Base-by-base conservation (phyloP, 2,888 invertebrate species). In the Dusona sp. region DNA sequence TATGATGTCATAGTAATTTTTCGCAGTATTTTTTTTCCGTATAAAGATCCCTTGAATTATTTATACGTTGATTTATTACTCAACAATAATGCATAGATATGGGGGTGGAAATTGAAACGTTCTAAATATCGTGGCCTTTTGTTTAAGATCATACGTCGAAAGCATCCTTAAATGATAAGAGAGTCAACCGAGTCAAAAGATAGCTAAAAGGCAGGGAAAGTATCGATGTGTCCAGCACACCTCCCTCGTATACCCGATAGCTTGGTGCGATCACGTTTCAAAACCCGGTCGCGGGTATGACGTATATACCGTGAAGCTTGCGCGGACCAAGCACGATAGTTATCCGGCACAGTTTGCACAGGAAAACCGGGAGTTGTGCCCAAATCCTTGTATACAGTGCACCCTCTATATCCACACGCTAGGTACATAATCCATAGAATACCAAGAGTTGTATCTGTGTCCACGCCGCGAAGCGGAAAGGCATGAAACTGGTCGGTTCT, bases 281-380 rank as follows among this genome's bases (percentile, higher is more conserved):
- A 74, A 61, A 61, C 16, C 61, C 67, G 54, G 51, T 79, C 65
- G 72, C 54, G 77, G 57, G 61, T 65, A 42, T 57, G 42, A 61
- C 36, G 54, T 70, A 70, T 45, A 70, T 22, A 45, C 70, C 1
- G 22, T 11, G 19, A 61, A 29, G 48, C 48, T 33, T 51, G 70
- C 19, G 75, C 61, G 75, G 48, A 77, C 75, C n/a, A 83, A 64
- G 67, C 68, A 77, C 77, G 83, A 83, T 72, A 72, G 77, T 77
- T 83, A 83, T 83, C 83, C 77, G 75, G 61, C 48, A 83, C 45
- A 72, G 77, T 83, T 83, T 83, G 83, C 38, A 77, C 83, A 77
- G 77, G 61, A 72, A 68, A 36, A 68, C 45, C 54, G 51, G 45
- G 22, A 33, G 33, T 36, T 75, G 22, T 61, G 68, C 68, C 77